A percentile compares a stretch with the other conserved stretches of the same genome.
Conservation (phyloP, 2,113 vertebrate species). For the Aythya baeri region DNA sequence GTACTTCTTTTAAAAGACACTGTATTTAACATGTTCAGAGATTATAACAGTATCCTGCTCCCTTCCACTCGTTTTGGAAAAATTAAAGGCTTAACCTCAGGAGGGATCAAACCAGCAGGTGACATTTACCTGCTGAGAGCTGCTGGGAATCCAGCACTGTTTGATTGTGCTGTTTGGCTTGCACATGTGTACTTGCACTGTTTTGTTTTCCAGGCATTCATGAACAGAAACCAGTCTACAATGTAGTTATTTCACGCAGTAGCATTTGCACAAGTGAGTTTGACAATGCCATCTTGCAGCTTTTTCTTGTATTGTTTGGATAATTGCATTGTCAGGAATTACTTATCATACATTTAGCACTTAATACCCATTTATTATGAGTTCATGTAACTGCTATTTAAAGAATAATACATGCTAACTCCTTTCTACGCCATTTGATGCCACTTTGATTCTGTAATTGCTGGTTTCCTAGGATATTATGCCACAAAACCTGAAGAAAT, state of each 20-base stretch:
- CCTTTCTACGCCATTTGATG: conserved; percentile 76
- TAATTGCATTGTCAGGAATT: conserved; percentile 83
- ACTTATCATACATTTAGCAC: conserved; percentile 84
- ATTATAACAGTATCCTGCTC: not conserved
- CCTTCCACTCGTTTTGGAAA: not conserved
- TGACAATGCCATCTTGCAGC: conserved; percentile 71
- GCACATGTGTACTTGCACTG: not conserved
- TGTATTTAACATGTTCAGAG: not conserved
- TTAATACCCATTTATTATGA: conserved; percentile 85
- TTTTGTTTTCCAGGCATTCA: not conserved
- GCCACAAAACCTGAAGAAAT: conserved; percentile 85
- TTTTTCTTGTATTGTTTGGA: conserved; percentile 78
- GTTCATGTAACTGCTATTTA: conserved; percentile 86
- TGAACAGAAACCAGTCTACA: not conserved
- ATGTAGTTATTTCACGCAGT: not conserved
- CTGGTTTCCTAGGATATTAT: conserved; percentile 85
- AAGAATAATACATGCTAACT: conserved; percentile 80
- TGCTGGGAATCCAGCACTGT: not conserved
- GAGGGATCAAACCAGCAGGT: not conserved
- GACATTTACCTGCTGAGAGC: not conserved
- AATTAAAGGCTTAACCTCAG: not conserved
- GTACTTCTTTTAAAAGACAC: not conserved
- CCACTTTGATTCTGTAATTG: conserved; percentile 84
- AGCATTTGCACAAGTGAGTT: conserved; percentile 26
- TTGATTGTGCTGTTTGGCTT: not conserved